phyloP scores from a whole-genome alignment of 2,888 invertebrate species.

The Arrhopalites spinosus region DNA sequence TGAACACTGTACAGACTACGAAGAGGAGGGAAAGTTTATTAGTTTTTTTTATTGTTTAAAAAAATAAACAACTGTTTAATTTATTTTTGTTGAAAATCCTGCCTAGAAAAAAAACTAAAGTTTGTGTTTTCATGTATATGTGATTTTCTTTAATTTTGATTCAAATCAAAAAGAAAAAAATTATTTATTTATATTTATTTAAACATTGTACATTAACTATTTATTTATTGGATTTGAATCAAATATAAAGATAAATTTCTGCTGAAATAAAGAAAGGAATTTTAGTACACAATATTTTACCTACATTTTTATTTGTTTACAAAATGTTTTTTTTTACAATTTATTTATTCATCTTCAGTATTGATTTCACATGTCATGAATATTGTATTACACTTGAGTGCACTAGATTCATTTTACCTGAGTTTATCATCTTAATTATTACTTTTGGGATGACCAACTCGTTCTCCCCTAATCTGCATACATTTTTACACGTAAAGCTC shows the following conservation, averaged over 20 bases:
- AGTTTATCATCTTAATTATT: too few species aligned
- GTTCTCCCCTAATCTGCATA: too few species aligned
- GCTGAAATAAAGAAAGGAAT: too few species aligned
- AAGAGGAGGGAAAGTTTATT: too few species aligned
- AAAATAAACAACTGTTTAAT: not conserved
- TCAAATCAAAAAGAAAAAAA: not conserved
- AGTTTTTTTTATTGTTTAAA: not conserved
- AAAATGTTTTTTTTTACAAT: not conserved
- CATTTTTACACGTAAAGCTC: too few species aligned
- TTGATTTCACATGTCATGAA: not conserved
- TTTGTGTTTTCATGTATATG: too few species aligned
- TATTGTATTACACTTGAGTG: not conserved
- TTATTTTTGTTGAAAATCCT: conserved; percentile 4
- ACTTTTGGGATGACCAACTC: too few species aligned
- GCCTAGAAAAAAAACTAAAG: not conserved
- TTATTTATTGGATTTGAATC: conserved; percentile 4
- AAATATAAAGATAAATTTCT: not conserved
- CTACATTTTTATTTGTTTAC: not conserved
- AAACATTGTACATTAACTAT: not conserved
- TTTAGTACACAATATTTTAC: too few species aligned
- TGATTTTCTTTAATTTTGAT: too few species aligned
- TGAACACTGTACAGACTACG: too few species aligned
- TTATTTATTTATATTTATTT: not conserved
- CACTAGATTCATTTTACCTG: too few species aligned
- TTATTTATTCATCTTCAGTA: not conserved